Evolutionary conservation across 2,797 vertebrate species (phyloP), one percentile per base, ranked within the genome.

Genomic region (Hyperoplus lanceolatus): DNA sequence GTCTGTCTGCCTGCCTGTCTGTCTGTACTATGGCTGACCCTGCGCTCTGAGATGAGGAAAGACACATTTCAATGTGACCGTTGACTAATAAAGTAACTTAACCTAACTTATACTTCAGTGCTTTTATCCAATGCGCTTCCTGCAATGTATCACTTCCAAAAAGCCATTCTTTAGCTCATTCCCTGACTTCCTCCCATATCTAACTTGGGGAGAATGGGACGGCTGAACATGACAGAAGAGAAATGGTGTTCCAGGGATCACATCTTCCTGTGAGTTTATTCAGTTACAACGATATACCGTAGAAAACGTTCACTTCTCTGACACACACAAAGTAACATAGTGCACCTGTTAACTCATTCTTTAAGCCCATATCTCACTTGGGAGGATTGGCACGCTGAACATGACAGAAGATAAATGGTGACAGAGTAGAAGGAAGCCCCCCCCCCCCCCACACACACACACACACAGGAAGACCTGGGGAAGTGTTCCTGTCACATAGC

Each of bases 401-500:
- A 14, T 63, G 71, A 84, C 51, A 64, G 73, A 61, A 83, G 71
- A 67, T 62, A 69, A 21, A 59, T 3, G 41, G 57, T 6, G 54
- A 41, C 3, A 3, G 70, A 70, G 54, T 21, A 58, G 61, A 53
- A 62, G 62, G 54, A 49, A 21, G 21, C 21, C 21, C 21, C 21
- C 21, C 21, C 21, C 21, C 21, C 21, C 21, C 21, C 21, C 21
- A 21, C 21, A 21, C 21, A 21, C 21, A 21, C 21, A 21, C 21
- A 21, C 21, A 21, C 21, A 21, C 21, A 4, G 6, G 46, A 77
- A 79, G 82, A 80, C 64, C 21, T 74, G 2, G 15, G 73, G 77
- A 77, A 84, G 75, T 51, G 67, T 68, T 82, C 45, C 77, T 62
- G 84, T 77, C 78, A 42, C 16, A 21, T 21, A 36, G 45, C 65